Base-by-base conservation (phyloP, 2,888 invertebrate genomes). In the Celastrina argiolus region DNA sequence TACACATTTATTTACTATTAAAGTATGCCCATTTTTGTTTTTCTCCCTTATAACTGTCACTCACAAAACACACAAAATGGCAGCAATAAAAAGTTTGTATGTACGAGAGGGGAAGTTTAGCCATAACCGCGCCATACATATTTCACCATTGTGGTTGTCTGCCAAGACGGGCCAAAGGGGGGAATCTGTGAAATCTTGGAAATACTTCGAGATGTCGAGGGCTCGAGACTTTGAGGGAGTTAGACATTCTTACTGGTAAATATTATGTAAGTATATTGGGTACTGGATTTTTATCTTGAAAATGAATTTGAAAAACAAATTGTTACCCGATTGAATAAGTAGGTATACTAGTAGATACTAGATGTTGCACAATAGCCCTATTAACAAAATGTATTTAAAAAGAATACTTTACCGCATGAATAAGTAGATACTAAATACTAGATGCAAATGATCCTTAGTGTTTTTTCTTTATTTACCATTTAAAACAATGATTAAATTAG, bases 121-220 rank as follows among this genome's bases (percentile, higher is more conserved):
- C 70, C 68, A 68, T 70, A 70, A 69, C 70, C 70, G 69, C 71
- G 71, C 61, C 68, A 56, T 66, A 59, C 68, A 69, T 72, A 70
- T 70, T 70, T 75, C 74, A 73, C 74, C 75, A 74, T 76, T 74
- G 74, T 74, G 71, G 74, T 68, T 5, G 64, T 71, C 76, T 75
- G 75, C 76, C 76, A 76, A 77, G 74, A 65, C 42, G 66, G 51
- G 76, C 71, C 73, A 70, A 72, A 71, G 65, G 45, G 66, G 65
- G 65, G 16, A 51, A 51, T 51, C 51, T 51, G 12, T 26, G 79
- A 78, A 75, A 75, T 67, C 51, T 51, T 51, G 51, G 22, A 51
- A 51, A 51, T 51, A 51, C 51, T 51, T 51, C 26, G 51, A 51
- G 22, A 22, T 12, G 64, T 66, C 56, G 42, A 56, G 26, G 39